phyloP scores from a whole-genome alignment of 1,140 invertebrate genomes.

The Atta colombica region DNA sequence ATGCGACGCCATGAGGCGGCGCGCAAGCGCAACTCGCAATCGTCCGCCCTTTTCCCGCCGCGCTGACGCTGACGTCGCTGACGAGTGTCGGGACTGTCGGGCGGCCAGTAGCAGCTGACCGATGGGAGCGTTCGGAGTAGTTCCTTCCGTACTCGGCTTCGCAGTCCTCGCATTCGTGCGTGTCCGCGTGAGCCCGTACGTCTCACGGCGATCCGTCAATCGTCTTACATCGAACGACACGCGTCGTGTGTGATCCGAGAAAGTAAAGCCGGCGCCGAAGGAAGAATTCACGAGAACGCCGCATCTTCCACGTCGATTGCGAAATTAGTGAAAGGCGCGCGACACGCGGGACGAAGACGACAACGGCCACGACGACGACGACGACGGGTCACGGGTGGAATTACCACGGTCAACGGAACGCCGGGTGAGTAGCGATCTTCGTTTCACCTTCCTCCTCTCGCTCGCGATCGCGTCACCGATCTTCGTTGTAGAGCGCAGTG shows the following conservation, averaged over 20 bases:
- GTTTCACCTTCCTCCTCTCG: neutral
- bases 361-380: neutral
- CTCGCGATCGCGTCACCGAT: neutral
- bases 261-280: conserved; percentile 28
- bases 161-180: conserved; percentile 56
- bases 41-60: conserved; percentile 33
- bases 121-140: conserved; percentile 67
- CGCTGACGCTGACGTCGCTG: neutral
- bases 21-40: neutral
- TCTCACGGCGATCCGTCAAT: neutral
- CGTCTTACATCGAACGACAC: conserved; percentile 19
- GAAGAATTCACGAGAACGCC: neutral
- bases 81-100: neutral
- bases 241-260: conserved; percentile 66
- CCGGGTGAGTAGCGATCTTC: conserved; percentile 49
- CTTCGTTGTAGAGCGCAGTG: no score
- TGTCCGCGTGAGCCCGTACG: conserved; percentile 54
- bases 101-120: conserved; percentile 82
- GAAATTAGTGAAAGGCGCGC: conserved; percentile 73
- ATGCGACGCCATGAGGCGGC: neutral
- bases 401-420: conserved; percentile 41
- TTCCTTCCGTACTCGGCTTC: conserved; percentile 54
- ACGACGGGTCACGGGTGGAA: conserved; percentile 8
- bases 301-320: conserved; percentile 50
- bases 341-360: conserved; percentile 31